phyloP scores from a whole-genome alignment of 2,888 invertebrate genomes.

The Cantharis nigra region DNA sequence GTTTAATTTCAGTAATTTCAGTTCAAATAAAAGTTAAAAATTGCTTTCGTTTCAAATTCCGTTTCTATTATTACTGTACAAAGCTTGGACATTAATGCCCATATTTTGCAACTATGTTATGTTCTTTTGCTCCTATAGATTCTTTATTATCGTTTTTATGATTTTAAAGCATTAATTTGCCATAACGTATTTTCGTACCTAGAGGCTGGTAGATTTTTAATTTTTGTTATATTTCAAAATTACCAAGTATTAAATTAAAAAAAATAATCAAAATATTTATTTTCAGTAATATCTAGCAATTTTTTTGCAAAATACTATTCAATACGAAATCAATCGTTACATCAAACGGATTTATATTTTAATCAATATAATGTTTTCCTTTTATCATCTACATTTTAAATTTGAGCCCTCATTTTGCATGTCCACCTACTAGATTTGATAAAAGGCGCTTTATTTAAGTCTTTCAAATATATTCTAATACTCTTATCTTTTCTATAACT shows the following conservation, averaged over 20 bases:
- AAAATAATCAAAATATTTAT: not conserved
- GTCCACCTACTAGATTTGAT: not conserved
- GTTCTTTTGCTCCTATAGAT: conserved; percentile 19
- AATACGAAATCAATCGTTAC: not conserved
- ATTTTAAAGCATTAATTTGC: conserved; percentile 36
- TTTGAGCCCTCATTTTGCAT: not conserved
- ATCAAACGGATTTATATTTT: not conserved
- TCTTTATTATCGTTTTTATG: conserved; percentile 29
- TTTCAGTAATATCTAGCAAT: not conserved
- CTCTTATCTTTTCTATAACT: not conserved
- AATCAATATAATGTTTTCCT: not conserved
- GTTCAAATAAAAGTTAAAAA: conserved; percentile 28
- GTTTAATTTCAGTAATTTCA: conserved; percentile 21
- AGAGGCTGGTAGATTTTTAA: not conserved
- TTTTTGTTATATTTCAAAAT: not conserved
- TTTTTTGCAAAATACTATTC: not conserved
- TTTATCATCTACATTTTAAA: not conserved
- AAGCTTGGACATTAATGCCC: conserved; percentile 27
- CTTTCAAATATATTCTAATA: not conserved
- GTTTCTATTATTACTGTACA: conserved; percentile 29
- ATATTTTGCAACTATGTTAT: conserved; percentile 30
- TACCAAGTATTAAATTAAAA: not conserved
- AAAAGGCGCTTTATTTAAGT: not conserved
- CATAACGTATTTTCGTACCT: conserved; percentile 25
- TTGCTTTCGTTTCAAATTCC: conserved; percentile 27